Conservation (phyloP, 2,113 vertebrate species). For the Lonchura striata region DNA sequence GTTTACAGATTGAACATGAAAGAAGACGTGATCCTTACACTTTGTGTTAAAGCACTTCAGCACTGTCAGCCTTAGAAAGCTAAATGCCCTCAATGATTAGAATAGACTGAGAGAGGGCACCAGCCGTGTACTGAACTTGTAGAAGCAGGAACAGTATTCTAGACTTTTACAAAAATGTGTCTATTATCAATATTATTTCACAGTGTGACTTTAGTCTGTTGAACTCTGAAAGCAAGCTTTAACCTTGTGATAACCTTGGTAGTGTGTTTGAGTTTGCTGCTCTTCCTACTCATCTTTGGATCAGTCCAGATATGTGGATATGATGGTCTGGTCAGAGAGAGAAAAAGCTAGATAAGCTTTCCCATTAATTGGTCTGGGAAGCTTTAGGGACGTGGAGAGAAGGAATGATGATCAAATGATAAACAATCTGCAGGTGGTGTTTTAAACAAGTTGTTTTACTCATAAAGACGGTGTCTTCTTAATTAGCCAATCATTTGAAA, state of each 20-base stretch:
- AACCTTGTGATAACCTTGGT: background rate
- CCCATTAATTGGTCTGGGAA: background rate
- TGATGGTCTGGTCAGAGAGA: background rate
- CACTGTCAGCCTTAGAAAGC: background rate
- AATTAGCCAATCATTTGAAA: background rate
- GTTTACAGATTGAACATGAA: background rate
- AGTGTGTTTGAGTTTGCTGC: background rate
- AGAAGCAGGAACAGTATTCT: background rate
- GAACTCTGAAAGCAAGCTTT: background rate
- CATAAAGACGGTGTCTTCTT: background rate
- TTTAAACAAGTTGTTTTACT: background rate
- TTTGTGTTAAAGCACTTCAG: background rate
- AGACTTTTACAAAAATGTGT: background rate
- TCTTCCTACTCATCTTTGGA: background rate
- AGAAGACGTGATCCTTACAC: background rate
- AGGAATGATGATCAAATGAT: background rate
- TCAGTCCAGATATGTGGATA: background rate
- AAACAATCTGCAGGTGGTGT: background rate
- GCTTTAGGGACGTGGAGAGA: background rate
- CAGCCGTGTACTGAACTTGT: accelerated
- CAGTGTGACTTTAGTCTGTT: background rate
- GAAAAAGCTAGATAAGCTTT: background rate
- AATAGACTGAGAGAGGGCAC: background rate
- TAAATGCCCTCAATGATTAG: background rate
- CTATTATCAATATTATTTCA: background rate